Evolutionary conservation across 2,797 vertebrate genomes (phyloP).

Genomic region (Sebastiscus albofasciatus): DNA sequence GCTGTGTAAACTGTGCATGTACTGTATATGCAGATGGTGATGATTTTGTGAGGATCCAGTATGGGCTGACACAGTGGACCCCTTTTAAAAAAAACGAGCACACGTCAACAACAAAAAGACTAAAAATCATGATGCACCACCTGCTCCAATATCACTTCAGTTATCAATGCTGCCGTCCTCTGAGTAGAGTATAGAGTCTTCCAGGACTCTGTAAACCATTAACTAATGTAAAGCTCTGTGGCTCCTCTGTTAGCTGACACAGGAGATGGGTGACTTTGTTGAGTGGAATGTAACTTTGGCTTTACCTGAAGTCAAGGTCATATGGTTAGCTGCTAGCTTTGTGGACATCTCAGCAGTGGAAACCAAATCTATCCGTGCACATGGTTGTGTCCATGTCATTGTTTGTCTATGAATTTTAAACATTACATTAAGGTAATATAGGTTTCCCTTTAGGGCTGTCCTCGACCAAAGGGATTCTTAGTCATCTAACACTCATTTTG

Average conservation of each 20-base stretch:
- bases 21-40: neutral
- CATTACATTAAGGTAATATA: neutral
- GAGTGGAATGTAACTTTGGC: slow-evolving; percentile 48
- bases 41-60: neutral
- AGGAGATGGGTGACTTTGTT: slow-evolving; percentile 41
- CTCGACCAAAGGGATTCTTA: no score
- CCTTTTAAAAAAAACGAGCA: neutral
- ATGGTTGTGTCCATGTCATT: neutral
- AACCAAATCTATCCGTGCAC: slow-evolving; percentile 4
- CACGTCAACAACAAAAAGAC: neutral
- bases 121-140: neutral
- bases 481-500: no score
- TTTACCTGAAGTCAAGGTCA: slow-evolving; percentile 42
- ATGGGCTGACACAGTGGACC: neutral
- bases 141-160: neutral
- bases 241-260: slow-evolving; percentile 31
- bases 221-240: slow-evolving; percentile 1
- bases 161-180: neutral
- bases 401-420: neutral
- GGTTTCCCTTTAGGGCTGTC: no score
- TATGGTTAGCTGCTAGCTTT: slow-evolving; percentile 18
- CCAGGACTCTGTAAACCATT: slow-evolving; percentile 11
- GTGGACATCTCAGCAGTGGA: slow-evolving; percentile 11
- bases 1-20: neutral
- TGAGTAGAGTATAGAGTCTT: neutral